phyloP scores from a whole-genome alignment of 1,140 invertebrate species.

The Neuroterus valhalla region DNA sequence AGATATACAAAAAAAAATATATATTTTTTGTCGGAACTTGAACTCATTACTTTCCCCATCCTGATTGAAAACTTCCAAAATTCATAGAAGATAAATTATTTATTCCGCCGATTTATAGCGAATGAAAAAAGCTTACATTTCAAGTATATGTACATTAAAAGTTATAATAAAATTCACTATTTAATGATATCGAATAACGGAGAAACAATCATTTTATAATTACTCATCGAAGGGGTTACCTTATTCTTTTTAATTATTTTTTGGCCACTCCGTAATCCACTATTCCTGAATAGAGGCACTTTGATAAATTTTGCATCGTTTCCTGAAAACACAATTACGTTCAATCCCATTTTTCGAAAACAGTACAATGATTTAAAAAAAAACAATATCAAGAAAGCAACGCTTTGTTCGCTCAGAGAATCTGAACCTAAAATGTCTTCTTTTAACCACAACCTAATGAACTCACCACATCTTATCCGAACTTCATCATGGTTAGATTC shows the following conservation, averaged over 20 bases:
- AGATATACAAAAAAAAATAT: conserved; percentile 76
- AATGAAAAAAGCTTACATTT: no score
- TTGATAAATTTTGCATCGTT: conserved; percentile 63
- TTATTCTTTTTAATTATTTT: conserved; percentile 62
- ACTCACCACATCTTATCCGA: conserved; percentile 62
- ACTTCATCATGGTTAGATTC: conserved; percentile 54
- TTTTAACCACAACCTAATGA: conserved; percentile 64
- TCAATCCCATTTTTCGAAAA: no score
- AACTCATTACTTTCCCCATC: background rate
- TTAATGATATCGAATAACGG: no score
- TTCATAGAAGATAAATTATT: conserved; percentile 8
- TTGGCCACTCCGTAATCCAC: conserved; percentile 56
- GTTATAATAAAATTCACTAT: no score
- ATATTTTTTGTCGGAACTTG: conserved; percentile 72
- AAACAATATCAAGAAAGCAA: conserved; percentile 64
- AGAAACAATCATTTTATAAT: no score
- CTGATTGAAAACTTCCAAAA: background rate
- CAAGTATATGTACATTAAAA: no score
- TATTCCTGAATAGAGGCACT: conserved; percentile 66
- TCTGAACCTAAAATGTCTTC: conserved; percentile 66
- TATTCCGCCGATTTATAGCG: background rate
- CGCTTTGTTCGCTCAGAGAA: conserved; percentile 68
- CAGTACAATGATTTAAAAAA: no score
- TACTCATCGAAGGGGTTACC: conserved; percentile 66
- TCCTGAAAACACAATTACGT: conserved; percentile 54